These are phyloP conservation scores for Scyliorhinus canicula DNA, from an alignment of 2,797 vertebrate genomes.

Conservation along the genomic window DNA sequence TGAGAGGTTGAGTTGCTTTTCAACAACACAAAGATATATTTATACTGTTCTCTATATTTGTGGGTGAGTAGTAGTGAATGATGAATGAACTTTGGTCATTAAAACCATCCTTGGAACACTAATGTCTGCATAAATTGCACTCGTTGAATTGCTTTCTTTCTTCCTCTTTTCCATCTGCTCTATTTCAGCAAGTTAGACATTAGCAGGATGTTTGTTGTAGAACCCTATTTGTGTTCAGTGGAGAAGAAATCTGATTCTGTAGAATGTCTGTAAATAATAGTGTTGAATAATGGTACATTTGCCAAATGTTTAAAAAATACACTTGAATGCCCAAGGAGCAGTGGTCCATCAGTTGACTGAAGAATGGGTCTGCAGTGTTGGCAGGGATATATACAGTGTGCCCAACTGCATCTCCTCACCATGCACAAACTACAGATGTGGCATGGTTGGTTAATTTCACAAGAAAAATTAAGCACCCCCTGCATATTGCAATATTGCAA, in stretches of 20 bases:
- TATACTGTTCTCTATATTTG: not conserved
- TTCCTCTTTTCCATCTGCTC: not conserved
- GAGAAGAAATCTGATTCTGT: not conserved
- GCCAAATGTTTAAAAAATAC: not conserved
- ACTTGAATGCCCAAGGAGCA: slow-evolving; percentile 10
- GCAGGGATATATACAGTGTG: not conserved
- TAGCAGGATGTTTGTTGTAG: not conserved
- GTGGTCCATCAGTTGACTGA: not conserved
- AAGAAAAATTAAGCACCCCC: not conserved
- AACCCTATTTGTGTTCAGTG: not conserved
- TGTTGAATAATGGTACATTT: not conserved
- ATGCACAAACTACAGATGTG: not conserved
- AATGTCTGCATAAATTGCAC: not conserved
- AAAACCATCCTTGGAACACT: not conserved
- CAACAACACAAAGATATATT: not conserved
- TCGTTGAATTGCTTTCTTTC: not conserved
- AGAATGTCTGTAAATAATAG: not conserved
- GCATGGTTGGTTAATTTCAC: not conserved
- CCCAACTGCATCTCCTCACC: not conserved
- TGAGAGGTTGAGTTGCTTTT: not conserved
- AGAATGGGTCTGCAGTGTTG: not conserved
- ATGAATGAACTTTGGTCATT: not conserved
- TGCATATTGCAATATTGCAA: not conserved
- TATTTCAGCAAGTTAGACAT: not conserved
- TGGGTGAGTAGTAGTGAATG: not conserved